Evolutionary conservation across 2,113 vertebrate genomes (phyloP).

Genomic region (Alces alces): DNA sequence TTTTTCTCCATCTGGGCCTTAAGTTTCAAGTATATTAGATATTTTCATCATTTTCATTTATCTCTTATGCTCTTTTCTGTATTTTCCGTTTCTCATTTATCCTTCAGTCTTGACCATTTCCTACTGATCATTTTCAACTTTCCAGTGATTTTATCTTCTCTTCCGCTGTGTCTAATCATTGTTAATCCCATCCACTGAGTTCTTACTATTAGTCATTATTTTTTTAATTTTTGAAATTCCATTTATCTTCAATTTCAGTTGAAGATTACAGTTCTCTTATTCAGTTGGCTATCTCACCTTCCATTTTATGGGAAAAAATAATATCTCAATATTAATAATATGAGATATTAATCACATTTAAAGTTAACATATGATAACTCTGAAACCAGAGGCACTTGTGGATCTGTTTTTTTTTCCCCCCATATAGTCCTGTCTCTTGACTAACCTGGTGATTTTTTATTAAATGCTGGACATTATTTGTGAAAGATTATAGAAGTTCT

Average conservation of each 20-base stretch:
- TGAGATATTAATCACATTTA: not conserved
- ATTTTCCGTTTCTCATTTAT: not conserved
- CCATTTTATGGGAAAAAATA: not conserved
- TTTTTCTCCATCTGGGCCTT: not conserved
- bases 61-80: not conserved
- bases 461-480: not conserved
- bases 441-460: not conserved
- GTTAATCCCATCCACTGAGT: not conserved
- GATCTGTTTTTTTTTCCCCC: not conserved
- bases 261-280: not conserved
- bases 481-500: not conserved
- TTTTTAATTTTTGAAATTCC: not conserved
- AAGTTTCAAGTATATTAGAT: rapidly evolving
- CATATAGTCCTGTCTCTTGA: not conserved
- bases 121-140: not conserved
- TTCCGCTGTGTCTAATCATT: not conserved
- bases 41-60: too few relatives aligned
- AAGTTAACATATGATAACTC: not conserved
- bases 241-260: not conserved
- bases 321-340: not conserved
- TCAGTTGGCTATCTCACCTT: not conserved
- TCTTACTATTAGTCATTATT: not conserved
- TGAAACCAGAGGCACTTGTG: not conserved
- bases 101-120: not conserved
- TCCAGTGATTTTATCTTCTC: not conserved